phyloP scores from a whole-genome alignment of 2,797 vertebrate species.

The Acipenser transmontanus region DNA sequence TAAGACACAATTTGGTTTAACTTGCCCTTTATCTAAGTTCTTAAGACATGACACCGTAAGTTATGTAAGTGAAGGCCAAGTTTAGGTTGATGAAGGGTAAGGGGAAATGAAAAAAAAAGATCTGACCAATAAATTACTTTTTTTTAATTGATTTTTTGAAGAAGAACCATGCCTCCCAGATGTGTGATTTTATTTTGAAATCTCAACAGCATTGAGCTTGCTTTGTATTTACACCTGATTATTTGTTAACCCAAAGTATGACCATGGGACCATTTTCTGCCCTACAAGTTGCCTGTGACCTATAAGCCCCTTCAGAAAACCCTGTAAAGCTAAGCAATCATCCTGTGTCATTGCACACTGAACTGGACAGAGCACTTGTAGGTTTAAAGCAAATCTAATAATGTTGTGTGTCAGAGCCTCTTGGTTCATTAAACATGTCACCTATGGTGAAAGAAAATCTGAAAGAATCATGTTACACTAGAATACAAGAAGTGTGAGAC shows the following conservation, averaged over 20 bases:
- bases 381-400: slow-evolving; percentile 10
- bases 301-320: neutral
- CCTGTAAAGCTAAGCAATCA: slow-evolving; percentile 9
- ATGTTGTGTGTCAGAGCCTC: slow-evolving; percentile 2
- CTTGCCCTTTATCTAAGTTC: no score
- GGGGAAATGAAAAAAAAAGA: no score
- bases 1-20: no score
- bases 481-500: neutral
- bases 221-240: neutral
- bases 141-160: no score
- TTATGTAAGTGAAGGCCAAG: no score
- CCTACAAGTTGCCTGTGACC: slow-evolving; percentile 3
- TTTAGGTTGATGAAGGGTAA: no score
- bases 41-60: no score
- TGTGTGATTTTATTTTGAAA: neutral
- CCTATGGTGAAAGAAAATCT: neutral
- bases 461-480: neutral
- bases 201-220: no score
- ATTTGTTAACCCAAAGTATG: slow-evolving; percentile 2
- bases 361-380: slow-evolving; percentile 5
- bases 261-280: neutral
- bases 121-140: no score
- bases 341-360: slow-evolving; percentile 6
- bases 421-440: slow-evolving; percentile 9
- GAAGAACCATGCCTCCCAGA: neutral